These are phyloP conservation scores for Entomobrya proxima DNA, from an alignment of 2,888 invertebrate species.

Conservation along the genomic window DNA sequence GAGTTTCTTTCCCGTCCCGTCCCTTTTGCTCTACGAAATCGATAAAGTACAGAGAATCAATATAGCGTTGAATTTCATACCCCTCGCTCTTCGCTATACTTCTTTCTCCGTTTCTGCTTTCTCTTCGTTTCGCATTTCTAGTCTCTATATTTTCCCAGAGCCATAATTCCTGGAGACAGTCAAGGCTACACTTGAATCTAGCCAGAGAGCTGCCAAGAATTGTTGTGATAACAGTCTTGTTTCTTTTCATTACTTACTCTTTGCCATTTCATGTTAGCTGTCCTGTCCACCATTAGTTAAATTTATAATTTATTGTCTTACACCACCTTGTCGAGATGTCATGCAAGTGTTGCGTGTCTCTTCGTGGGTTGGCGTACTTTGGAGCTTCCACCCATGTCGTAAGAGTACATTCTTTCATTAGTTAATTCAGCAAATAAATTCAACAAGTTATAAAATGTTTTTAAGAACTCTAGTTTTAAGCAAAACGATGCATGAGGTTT, in stretches of 20 bases:
- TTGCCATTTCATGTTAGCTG: neutral
- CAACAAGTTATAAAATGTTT: conserved; percentile 20
- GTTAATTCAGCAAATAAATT: neutral
- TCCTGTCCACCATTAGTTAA: neutral
- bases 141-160: conserved; percentile 26
- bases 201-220: neutral
- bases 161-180: conserved; percentile 54
- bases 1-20: conserved; percentile 54
- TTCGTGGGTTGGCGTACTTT: conserved; percentile 65
- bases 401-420: conserved; percentile 35
- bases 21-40: conserved; percentile 48
- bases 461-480: neutral
- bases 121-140: conserved; percentile 5
- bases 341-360: conserved; percentile 64
- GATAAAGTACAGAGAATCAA: conserved; percentile 67
- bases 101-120: conserved; percentile 29
- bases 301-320: conserved; percentile 24
- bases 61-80: conserved; percentile 55
- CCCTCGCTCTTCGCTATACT: conserved; percentile 1
- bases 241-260: neutral
- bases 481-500: neutral
- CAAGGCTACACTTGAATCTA: conserved; percentile 41
- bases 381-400: conserved; percentile 65
- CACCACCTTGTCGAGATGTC: conserved; percentile 40
- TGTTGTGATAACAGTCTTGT: neutral